Percentiles rank a stretch among this genome's conserved stretches.
Evolutionary conservation across 2,113 vertebrate genomes (phyloP).

Genomic region (Mirounga angustirostris): DNA sequence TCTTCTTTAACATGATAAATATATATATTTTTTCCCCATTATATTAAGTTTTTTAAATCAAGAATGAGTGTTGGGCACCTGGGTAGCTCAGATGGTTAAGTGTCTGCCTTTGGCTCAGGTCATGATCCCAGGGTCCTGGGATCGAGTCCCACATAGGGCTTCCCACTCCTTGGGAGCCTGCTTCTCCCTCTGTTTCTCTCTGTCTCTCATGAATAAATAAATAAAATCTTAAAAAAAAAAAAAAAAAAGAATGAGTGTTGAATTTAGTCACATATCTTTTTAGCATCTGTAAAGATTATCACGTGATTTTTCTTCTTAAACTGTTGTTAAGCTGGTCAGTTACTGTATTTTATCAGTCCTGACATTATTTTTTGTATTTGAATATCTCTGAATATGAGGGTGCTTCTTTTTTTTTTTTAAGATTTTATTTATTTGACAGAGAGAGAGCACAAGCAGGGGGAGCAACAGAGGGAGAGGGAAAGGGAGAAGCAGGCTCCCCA

Average conservation of each 20-base stretch:
- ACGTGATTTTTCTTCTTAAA: neutral
- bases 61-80: neutral
- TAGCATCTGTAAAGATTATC: neutral
- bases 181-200: no score
- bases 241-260: neutral
- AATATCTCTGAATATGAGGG: neutral
- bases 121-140: no score
- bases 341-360: neutral
- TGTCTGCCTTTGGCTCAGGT: no score
- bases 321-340: neutral
- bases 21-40: neutral
- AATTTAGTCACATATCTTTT: constrained; percentile 25
- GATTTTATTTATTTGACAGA: no score
- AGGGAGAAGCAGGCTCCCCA: no score
- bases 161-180: no score
- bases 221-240: no score
- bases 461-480: no score
- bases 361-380: constrained; percentile 6
- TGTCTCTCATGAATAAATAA: no score
- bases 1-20: constrained; percentile 14
- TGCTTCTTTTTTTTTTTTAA: neutral
- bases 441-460: no score
- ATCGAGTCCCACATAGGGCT: no score
- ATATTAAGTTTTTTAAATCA: neutral
- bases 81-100: no score